Evolutionary conservation across 2,113 vertebrate genomes (phyloP).

Genomic region (Rhegmatorhina hoffmannsi): DNA sequence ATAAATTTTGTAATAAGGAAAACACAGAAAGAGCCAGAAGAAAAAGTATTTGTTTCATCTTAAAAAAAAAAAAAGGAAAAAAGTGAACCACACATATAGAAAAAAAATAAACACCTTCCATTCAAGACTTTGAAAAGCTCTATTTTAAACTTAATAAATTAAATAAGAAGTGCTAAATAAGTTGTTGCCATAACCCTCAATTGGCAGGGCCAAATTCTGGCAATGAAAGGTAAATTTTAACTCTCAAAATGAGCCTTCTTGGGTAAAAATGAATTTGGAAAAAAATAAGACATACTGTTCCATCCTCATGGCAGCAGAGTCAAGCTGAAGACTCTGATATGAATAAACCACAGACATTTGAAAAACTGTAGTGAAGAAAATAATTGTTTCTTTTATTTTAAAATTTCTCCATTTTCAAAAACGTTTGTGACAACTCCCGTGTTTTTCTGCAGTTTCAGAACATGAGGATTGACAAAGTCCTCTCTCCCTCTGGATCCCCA

Average conservation of each 20-base stretch:
- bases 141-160: not conserved
- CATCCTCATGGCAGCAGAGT: not conserved
- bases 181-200: not conserved
- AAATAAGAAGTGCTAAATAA: not conserved
- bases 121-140: not conserved
- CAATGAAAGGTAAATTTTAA: not conserved
- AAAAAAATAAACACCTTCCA: not conserved
- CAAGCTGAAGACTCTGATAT: not conserved
- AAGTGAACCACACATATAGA: not conserved
- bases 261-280: not conserved
- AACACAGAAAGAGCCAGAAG: not conserved
- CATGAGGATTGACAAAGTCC: not conserved
- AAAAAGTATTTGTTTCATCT: not conserved
- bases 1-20: not conserved
- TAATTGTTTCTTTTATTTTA: not conserved
- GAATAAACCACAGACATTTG: not conserved
- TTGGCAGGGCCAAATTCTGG: not conserved
- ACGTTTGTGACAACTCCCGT: not conserved
- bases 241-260: not conserved
- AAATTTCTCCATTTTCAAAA: not conserved
- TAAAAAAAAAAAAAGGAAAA: not conserved
- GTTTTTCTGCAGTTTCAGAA: not conserved
- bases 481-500: not conserved
- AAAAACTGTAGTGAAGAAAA: not conserved
- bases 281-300: not conserved